Percentiles rank a stretch among this genome's conserved stretches.
phyloP scores from a whole-genome alignment of 2,113 vertebrate genomes.

The Hiodon tergisus region DNA sequence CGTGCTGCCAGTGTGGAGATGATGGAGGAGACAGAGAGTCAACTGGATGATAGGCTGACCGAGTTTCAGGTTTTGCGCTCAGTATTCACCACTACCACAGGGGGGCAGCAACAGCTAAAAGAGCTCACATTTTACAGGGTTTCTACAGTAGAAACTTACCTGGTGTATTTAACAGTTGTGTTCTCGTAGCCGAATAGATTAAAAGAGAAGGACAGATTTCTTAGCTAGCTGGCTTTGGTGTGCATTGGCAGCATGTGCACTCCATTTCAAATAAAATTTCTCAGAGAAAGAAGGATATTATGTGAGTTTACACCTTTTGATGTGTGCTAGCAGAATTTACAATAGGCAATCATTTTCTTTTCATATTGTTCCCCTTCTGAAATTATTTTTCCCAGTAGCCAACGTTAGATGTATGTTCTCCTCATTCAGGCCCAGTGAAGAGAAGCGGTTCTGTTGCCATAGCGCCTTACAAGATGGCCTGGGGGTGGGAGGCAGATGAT shows the following conservation, averaged over 20 bases:
- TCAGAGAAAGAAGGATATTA: slow-evolving; percentile 28
- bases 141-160: no score
- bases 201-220: neutral
- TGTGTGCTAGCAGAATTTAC: slow-evolving; percentile 7
- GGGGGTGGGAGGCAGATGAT: neutral
- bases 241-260: slow-evolving; percentile 1
- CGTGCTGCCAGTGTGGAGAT: slow-evolving; percentile 59
- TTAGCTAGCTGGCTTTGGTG: slow-evolving; percentile 8
- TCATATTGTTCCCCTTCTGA: slow-evolving; percentile 16
- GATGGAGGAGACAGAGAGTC: slow-evolving; percentile 70
- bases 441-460: slow-evolving; percentile 18
- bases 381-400: slow-evolving; percentile 13
- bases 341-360: slow-evolving; percentile 15
- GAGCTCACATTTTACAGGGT: neutral
- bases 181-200: neutral
- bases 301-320: slow-evolving; percentile 24
- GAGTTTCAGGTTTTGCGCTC: slow-evolving; percentile 64
- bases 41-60: slow-evolving; percentile 59
- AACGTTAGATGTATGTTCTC: slow-evolving; percentile 23
- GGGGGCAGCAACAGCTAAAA: neutral
- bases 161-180: neutral
- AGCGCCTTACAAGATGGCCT: neutral
- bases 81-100: neutral
- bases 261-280: slow-evolving; percentile 40
- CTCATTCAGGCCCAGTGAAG: slow-evolving; percentile 21